Percentiles rank a stretch among this genome's conserved stretches.
Conservation (phyloP, 92 coral and sea anemone genomes). For the Metridium senile region DNA sequence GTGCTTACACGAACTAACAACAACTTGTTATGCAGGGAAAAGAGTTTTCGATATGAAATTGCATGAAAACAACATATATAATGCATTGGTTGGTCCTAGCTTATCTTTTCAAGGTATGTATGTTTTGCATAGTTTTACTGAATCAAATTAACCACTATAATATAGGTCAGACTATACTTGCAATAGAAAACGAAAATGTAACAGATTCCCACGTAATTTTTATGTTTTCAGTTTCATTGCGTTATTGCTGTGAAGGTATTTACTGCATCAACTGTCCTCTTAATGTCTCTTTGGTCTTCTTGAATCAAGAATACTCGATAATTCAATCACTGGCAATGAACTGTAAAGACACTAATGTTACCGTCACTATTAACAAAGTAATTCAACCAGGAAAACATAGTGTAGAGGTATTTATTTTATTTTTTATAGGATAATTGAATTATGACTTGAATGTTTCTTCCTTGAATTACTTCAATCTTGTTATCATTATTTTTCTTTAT, state of each 20-base stretch:
- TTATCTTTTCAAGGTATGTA: not conserved
- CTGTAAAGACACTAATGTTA: slow-evolving; percentile 38
- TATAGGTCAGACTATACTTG: too few species aligned
- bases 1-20: not conserved
- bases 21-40: not conserved
- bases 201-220: not conserved
- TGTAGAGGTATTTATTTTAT: slow-evolving; percentile 29
- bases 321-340: slow-evolving; percentile 19
- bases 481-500: not conserved
- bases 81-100: not conserved
- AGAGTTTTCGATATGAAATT: not conserved
- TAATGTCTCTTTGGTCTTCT: slow-evolving; percentile 29
- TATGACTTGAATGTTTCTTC: not conserved
- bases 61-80: not conserved
- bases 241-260: slow-evolving; percentile 61
- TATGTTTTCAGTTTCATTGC: not conserved
- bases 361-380: slow-evolving; percentile 15
- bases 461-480: too few species aligned
- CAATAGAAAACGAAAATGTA: too few species aligned
- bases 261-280: slow-evolving; percentile 58
- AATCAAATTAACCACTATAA: too few species aligned
- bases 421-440: too few species aligned
- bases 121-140: too few species aligned
- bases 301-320: slow-evolving; percentile 24
- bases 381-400: slow-evolving; percentile 50